These are phyloP conservation scores for Tetramorium alpestre DNA, from an alignment of 1,140 invertebrate genomes.

Conservation along the genomic window DNA sequence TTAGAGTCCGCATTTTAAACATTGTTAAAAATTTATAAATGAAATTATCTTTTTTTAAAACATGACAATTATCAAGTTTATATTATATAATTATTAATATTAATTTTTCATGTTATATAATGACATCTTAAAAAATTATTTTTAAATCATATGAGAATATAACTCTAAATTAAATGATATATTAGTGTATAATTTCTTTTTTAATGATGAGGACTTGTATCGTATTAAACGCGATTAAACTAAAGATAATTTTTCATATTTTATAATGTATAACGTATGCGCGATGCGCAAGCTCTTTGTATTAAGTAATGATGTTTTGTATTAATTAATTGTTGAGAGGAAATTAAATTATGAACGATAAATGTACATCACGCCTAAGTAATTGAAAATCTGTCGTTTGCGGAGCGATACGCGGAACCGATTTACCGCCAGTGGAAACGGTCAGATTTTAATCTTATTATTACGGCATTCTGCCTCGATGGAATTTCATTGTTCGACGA, in stretches of 20 bases:
- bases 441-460: constrained; percentile 46
- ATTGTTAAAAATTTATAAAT: not conserved
- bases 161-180: constrained; percentile 4
- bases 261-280: constrained; percentile 20
- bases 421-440: constrained; percentile 35
- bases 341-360: constrained; percentile 51
- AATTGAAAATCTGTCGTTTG: constrained; percentile 35
- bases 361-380: not conserved
- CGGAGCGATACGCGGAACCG: constrained; percentile 17
- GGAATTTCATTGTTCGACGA: constrained; percentile 60
- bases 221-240: not conserved
- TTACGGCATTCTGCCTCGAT: constrained; percentile 51
- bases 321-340: constrained; percentile 13
- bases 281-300: not conserved
- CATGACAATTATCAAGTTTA: not conserved
- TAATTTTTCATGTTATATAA: not conserved
- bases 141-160: not conserved
- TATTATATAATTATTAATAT: constrained; percentile 6
- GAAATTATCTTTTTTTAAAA: constrained; percentile 2
- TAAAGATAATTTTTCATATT: constrained; percentile 23
- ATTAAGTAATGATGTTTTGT: constrained; percentile 1
- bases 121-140: constrained; percentile 4
- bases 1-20: not conserved
- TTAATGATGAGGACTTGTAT: not conserved
- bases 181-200: not conserved